phyloP scores from a whole-genome alignment of 2,113 vertebrate genomes.

The Anoplopoma fimbria region DNA sequence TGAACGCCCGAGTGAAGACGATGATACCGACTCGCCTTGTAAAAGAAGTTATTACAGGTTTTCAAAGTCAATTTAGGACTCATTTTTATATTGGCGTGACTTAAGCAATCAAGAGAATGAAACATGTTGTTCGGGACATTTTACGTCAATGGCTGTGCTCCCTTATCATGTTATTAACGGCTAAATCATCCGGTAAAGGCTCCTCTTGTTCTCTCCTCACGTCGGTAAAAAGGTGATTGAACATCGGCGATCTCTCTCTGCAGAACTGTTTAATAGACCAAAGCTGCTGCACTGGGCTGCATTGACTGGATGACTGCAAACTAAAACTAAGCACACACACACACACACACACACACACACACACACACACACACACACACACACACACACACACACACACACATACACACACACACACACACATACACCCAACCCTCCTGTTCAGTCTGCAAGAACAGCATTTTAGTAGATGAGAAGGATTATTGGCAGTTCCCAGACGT shows the following conservation, averaged over 20 bases:
- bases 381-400: too few relatives aligned
- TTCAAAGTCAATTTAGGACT: not conserved
- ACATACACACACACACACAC: too few relatives aligned
- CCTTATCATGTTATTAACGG: not conserved
- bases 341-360: too few relatives aligned
- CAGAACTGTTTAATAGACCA: slow-evolving; percentile 46
- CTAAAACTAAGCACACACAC: too few relatives aligned
- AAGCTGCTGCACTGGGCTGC: slow-evolving; percentile 45
- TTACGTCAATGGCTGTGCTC: not conserved
- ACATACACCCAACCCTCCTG: too few relatives aligned
- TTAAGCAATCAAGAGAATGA: slow-evolving; percentile 6
- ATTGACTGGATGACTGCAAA: slow-evolving; percentile 63
- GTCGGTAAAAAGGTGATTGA: slow-evolving; percentile 36
- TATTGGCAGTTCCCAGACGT: slow-evolving; percentile 76
- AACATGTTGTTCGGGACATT: slow-evolving; percentile 6
- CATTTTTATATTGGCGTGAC: not conserved
- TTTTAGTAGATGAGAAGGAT: slow-evolving; percentile 71
- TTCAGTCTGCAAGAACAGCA: too few relatives aligned
- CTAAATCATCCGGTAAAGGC: slow-evolving; percentile 24
- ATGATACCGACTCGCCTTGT: slow-evolving; percentile 29
- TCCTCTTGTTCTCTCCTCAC: not conserved
- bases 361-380: too few relatives aligned
- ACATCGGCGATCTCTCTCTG: slow-evolving; percentile 36
- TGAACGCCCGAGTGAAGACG: slow-evolving; percentile 33
- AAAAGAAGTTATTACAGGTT: slow-evolving; percentile 20